Conservation (phyloP, 2,113 vertebrate species). For the Pimephales promelas region DNA sequence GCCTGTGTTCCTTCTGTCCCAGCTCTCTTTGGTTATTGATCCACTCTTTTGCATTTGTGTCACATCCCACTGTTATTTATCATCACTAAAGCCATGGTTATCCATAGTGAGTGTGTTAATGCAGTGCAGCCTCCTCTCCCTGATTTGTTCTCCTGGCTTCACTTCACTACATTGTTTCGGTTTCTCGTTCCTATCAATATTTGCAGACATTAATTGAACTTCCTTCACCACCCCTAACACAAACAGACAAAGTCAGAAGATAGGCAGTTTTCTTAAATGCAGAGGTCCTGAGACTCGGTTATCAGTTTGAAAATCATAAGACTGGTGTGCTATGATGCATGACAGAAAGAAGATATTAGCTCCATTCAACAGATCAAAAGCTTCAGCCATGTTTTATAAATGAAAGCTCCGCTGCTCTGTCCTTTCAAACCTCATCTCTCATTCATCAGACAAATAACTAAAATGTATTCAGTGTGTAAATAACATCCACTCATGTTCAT, state of each 20-base stretch:
- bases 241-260: constrained; percentile 9
- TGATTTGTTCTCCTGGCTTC: not conserved
- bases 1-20: not conserved
- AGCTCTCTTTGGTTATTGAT: not conserved
- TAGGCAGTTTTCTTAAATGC: not conserved
- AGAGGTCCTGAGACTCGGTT: not conserved
- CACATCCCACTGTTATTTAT: not conserved
- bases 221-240: constrained; percentile 10
- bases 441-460: not conserved
- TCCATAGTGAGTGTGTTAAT: not conserved
- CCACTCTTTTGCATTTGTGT: not conserved
- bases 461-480: not conserved
- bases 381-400: not conserved
- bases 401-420: not conserved
- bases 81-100: not conserved
- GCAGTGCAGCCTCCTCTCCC: too few relatives aligned
- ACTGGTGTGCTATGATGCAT: not conserved
- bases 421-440: not conserved
- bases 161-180: not conserved
- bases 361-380: constrained; percentile 3
- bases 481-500: not conserved
- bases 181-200: not conserved
- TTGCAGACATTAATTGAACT: constrained; percentile 18
- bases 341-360: not conserved
- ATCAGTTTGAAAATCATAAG: not conserved